phyloP scores from a whole-genome alignment of 1,140 invertebrate species.

The Pristionchus pacificus region DNA sequence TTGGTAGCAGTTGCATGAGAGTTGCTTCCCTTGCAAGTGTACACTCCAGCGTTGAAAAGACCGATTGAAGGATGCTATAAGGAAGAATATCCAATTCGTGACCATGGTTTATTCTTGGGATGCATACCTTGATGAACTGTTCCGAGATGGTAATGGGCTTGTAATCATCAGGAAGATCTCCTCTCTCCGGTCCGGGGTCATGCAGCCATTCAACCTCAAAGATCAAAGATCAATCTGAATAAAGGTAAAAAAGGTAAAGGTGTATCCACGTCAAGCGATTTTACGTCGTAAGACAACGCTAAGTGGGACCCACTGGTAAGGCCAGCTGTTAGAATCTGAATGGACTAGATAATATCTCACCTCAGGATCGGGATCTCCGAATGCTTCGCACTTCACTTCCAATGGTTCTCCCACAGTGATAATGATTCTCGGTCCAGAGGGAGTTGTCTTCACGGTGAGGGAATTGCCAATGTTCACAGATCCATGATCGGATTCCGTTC shows the following conservation, averaged over 20 bases:
- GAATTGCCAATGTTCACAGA: constrained; percentile 42
- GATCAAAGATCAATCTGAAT: neutral
- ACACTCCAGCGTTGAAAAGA: constrained; percentile 50
- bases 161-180: constrained; percentile 56
- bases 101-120: neutral
- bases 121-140: constrained; percentile 39
- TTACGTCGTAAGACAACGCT: too few species aligned
- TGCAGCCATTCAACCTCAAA: constrained; percentile 56
- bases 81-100: neutral
- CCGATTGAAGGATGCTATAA: constrained; percentile 52
- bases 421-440: constrained; percentile 40
- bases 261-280: too few species aligned
- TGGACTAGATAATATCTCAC: neutral
- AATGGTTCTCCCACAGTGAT: constrained; percentile 53
- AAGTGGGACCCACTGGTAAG: too few species aligned
- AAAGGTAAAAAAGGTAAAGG: too few species aligned
- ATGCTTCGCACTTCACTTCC: constrained; percentile 53
- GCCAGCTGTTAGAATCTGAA: neutral
- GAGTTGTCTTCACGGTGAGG: constrained; percentile 40
- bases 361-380: constrained; percentile 22
- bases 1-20: constrained; percentile 54
- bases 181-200: constrained; percentile 55
- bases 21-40: constrained; percentile 54
- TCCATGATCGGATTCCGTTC: constrained; percentile 52
- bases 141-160: constrained; percentile 55